Conservation (phyloP, 2,888 invertebrate genomes). For the Synanthedon vespiformis region DNA sequence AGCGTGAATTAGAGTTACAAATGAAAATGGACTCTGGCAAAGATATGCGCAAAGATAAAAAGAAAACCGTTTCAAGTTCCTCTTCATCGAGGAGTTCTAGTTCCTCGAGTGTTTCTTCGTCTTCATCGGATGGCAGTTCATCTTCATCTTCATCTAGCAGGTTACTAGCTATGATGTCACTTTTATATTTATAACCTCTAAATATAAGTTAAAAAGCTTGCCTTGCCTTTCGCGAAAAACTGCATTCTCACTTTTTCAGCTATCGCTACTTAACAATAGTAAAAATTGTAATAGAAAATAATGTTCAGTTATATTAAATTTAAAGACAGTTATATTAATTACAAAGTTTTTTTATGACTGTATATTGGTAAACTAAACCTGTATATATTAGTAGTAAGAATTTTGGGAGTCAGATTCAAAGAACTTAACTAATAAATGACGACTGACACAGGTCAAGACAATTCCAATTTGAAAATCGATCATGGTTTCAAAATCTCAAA, state of each 20-base stretch:
- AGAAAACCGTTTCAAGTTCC: conserved; percentile 75
- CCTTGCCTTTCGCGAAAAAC: not conserved
- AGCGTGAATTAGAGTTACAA: conserved; percentile 82
- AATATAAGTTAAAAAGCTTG: not conserved
- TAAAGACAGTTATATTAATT: no score
- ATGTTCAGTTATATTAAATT: not conserved
- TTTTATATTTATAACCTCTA: not conserved
- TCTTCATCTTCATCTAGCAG: conserved; percentile 72
- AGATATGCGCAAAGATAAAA: conserved; percentile 76
- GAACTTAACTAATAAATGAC: no score
- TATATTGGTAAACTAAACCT: no score
- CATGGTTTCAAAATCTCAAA: no score
- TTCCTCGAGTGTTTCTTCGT: conserved; percentile 74
- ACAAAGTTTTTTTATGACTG: no score
- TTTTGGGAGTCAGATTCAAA: no score
- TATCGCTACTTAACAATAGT: not conserved
- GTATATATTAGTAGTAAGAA: no score
- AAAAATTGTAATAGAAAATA: not conserved
- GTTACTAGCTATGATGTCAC: conserved; percentile 16
- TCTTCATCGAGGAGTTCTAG: conserved; percentile 77
- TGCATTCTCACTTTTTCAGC: no score
- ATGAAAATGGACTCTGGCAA: conserved; percentile 79
- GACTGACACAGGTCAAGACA: no score
- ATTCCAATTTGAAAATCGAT: no score
- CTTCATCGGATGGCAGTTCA: conserved; percentile 75